phyloP scores from a whole-genome alignment of 1,140 invertebrate genomes.

The Drosophila seguyi region DNA sequence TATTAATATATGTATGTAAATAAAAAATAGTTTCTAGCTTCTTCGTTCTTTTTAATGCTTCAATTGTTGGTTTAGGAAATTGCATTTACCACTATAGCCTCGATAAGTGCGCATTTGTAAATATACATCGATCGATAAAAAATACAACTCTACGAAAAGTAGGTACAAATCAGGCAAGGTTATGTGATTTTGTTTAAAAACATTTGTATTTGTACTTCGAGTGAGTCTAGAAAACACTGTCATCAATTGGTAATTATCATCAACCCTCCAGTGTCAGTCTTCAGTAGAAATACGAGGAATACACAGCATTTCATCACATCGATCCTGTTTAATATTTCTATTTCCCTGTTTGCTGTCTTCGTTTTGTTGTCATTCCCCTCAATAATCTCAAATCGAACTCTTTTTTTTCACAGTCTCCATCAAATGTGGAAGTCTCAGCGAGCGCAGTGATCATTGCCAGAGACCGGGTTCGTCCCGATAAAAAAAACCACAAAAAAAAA shows the following conservation, averaged over 20 bases:
- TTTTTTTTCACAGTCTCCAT: not conserved
- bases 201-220: too few relatives aligned
- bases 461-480: not conserved
- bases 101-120: too few relatives aligned
- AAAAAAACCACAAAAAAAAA: not conserved
- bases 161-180: too few relatives aligned
- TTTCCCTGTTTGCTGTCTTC: conserved; percentile 17
- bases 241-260: conserved; percentile 86
- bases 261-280: conserved; percentile 16
- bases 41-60: not conserved
- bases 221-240: conserved; percentile 2
- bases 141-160: too few relatives aligned
- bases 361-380: conserved; percentile 6
- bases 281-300: conserved; percentile 59
- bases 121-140: too few relatives aligned
- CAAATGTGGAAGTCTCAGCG: conserved; percentile 18
- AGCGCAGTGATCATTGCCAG: conserved; percentile 2
- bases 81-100: too few relatives aligned
- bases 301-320: conserved; percentile 47
- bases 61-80: not conserved
- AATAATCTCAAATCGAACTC: not conserved
- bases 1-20: not conserved
- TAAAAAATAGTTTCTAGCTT: not conserved
- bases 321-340: conserved; percentile 32
- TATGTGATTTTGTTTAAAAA: too few relatives aligned